Evolutionary conservation across 2,113 vertebrate genomes (phyloP).

Genomic region (Xiphophorus hellerii): DNA sequence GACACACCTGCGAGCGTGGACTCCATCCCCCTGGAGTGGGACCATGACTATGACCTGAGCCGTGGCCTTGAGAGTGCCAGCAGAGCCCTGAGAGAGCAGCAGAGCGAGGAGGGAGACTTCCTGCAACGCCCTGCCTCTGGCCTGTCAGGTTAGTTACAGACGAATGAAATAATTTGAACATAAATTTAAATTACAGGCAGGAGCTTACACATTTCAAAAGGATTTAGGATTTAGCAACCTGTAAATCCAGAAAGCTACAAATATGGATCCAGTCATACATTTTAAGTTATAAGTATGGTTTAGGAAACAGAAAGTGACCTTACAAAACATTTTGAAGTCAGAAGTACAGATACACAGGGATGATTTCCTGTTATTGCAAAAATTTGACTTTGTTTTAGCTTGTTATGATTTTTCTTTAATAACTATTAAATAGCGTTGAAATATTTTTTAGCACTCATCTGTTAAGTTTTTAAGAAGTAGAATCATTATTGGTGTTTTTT

Average conservation of each 20-base stretch:
- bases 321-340: neutral
- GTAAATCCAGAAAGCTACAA: neutral
- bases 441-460: neutral
- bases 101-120: constrained; percentile 83
- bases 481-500: neutral
- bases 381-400: neutral
- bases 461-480: neutral
- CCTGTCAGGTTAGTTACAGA: constrained; percentile 82
- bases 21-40: constrained; percentile 98
- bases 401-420: neutral
- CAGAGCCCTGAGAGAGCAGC: constrained; percentile 83
- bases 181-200: neutral
- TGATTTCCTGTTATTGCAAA: neutral
- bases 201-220: neutral
- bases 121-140: constrained; percentile 82
- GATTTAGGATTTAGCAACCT: neutral
- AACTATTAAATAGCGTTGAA: neutral
- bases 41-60: constrained; percentile 98
- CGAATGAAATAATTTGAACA: neutral
- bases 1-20: constrained; percentile 96
- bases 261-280: neutral
- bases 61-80: constrained; percentile 89
- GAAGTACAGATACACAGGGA: no score
- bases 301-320: neutral
- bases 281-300: neutral